Evolutionary conservation across 2,888 invertebrate genomes (phyloP), one percentile per base, ranked within the genome.

Genomic region (Orchestes rusci): DNA sequence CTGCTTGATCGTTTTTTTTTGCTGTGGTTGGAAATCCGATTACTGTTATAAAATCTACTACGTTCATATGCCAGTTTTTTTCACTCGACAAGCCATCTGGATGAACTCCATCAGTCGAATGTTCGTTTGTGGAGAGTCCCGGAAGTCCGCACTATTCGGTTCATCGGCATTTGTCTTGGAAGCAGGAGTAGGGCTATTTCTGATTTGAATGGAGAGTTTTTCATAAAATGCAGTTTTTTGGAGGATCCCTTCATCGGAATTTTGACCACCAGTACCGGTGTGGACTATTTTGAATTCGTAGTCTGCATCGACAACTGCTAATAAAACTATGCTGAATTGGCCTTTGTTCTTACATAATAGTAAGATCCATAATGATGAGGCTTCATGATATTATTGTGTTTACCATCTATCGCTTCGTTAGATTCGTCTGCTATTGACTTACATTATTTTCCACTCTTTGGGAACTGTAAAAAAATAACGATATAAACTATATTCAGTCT

Each of bases 291-390:
- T 49, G 53, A 65, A 65, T n/a, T 60, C 59, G 46, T 65, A 68
- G 46, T 67, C 53, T 13, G 64, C 63, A 55, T 68, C 65, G 5
- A 60, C 65, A 37, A 65, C 29, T 23, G 60, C 65, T 37, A 67
- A 52, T 32, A 69, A 49, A 2, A 69, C 64, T 30, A 64, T 57
- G 49, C 62, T 64, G 45, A 60, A 60, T 46, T 48, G 48, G 1
- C 28, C 45, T 58, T 65, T 66, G 49, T 65, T 66, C 40, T 63
- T 61, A 35, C n/a, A n/a, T 47, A 58, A 50, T 56, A 54, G 18
- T 29, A 61, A 7, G 23, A 23, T 7, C 23, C 23, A 23, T 10
- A 7, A 10, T 23, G 5, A 23, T 23, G 23, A 23, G 23, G 23
- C 23, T 23, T 23, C 23, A 23, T 23, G 5, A 23, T 23, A 23